Base-by-base conservation (phyloP, 2,113 vertebrate genomes). In the Columbina picui region DNA sequence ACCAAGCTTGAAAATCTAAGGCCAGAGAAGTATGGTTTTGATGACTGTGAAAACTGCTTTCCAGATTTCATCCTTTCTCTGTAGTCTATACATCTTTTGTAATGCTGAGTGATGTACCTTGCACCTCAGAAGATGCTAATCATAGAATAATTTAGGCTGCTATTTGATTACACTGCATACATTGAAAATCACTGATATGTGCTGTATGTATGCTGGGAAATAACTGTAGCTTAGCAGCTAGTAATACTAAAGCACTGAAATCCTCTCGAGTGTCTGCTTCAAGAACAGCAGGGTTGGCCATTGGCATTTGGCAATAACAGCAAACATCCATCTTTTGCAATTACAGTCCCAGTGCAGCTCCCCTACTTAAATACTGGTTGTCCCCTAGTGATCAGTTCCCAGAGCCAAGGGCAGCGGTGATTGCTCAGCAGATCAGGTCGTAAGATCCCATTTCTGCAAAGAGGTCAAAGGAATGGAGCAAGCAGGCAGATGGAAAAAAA, bases 101-200 rank as follows among this genome's bases (percentile, higher is more conserved):
- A n/a, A 7, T 0, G 4, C 2, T 2, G 8, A 11, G 59, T 6
- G 22, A 29, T 7, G 9, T 3, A 11, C n/a, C 11, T 25, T 11
- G 14, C 39, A 8, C 57, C 34, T 60, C 47, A 32, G 14, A 38
- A 56, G 59, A 23, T 41, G 38, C 15, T 79, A 20, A 23, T 23
- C 27, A 20, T 9, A 38, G 41, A 57, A 57, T 49, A 16, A 49
- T 68, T 65, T 47, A 38, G n/a, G 21, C 9, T 47, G 12, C 26
- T 9, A 14, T 43, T 67, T 22, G 29, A 36, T 53, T 22, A 49
- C 20, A 12, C 32, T 8, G 8, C 5, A 0, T 39, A 12, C 25
- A 60, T 18, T 57, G 26, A 50, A 45, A 78, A 10, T 27, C 52
- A 21, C 4, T 12, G 12, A 7, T 20, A 26, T 1, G 1, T 10